Base-by-base conservation (phyloP, 2,113 vertebrate species). In the Syngnathoides biaculeatus region DNA sequence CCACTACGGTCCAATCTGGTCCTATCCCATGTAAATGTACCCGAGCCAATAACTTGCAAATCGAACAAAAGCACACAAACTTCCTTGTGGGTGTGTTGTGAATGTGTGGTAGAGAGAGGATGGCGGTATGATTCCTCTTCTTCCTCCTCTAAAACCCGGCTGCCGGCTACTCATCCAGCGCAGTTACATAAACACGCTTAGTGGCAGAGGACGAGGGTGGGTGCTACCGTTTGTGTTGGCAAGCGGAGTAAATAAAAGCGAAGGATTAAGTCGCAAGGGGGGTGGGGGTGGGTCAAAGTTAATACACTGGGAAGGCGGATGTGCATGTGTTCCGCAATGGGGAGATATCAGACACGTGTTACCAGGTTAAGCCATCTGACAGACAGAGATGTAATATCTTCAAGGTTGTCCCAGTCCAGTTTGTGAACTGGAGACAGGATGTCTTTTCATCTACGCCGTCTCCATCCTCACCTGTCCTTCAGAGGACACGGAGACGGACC, bases 101-200 rank as follows among this genome's bases (percentile, higher is more conserved):
- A 42, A 58, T 61, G n/a, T 40, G 40, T 42, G 4, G n/a, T 64
- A 8, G 40, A 10, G 8, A 64, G 71, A 64, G 71, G 59, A 64
- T 47, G 69, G 22, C 67, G 45, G 65, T 57, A 79, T 58, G 65
- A 57, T 69, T 47, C 57, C 42, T 45, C 67, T 22, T 57, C 40
- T 65, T 67, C 68, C 66, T 69, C 62, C 48, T 75, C 74, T 78
- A 81, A 88, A 81, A 81, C 77, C 79, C 30, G 60, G 78, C 85
- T 75, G 84, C 80, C 61, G 63, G 84, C 79, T 82, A 85, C 83
- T 84, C 84, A 80, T 84, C 84, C 84, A 82, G 75, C 68, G 68
- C 65, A 67, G 81, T 92, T 92, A 92, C 76, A 89, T 92, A 92
- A 92, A 92, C 75, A 86, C 48, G 81, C 81, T 88, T 85, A 87